Evolutionary conservation across 2,888 invertebrate genomes (phyloP), one percentile per base, ranked within the genome.

Genomic region (Scelioninae gen. 2): DNA sequence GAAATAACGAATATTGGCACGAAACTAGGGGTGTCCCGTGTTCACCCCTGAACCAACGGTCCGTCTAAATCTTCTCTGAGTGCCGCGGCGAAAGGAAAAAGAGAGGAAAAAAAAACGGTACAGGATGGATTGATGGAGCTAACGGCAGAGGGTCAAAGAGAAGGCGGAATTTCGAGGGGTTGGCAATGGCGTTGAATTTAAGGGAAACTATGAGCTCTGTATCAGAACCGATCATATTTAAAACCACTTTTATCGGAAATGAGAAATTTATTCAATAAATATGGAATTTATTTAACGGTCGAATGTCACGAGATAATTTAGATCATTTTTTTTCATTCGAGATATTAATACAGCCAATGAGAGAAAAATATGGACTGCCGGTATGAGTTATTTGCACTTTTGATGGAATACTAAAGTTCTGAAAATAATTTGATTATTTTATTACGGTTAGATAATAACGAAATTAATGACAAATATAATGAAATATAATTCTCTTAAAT

Each of bases 1-100:
- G 67, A 63, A 67, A 70, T 70, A 74, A 74, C 65, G 70, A 74
- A 70, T 70, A 70, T 70, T 71, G 64, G 71, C 61, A 67, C 39
- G 58, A 58, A 67, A 67, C 70, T 61, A 67, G 58, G 70, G 74
- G 67, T 63, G 71, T 52, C 53, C 67, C 53, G 53, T 43, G 43
- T 74, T 71, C 63, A 74, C 63, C 68, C 58, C 58, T 41, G 71
- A 71, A 45, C 64, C 58, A 71, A 64, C 71, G 71, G 64, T 52
- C 63, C 57, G 57, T 50, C 70, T 70, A 69, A 69, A 69, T 69
- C 69, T 69, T 69, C 57, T 57, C 57, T 39, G 70, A 70, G 50
- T 70, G 50, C 50, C 53, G 9, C 55, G 48, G 53, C 31, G 52
- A 58, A 65, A 63, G 18, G 52, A 35, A 58, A 68, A 65, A 58